Conservation (phyloP, 2,113 vertebrate genomes). For the Himantopus leucocephalus region DNA sequence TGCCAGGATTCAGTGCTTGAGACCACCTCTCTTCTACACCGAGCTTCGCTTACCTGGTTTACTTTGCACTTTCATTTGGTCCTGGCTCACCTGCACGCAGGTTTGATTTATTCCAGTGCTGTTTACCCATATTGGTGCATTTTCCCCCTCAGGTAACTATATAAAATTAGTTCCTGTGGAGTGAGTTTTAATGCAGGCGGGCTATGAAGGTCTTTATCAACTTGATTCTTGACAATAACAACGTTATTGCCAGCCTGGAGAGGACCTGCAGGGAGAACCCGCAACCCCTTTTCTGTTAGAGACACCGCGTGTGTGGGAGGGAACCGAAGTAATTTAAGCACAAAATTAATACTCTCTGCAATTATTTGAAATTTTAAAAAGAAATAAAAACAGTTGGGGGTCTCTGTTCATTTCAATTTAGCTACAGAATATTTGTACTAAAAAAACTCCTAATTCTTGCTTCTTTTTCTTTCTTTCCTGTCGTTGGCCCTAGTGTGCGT, state of each 20-base stretch:
- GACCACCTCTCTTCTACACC: fast-evolving
- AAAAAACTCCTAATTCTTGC: not conserved
- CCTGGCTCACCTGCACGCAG: not conserved
- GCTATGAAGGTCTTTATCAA: not conserved
- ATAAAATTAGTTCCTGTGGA: not conserved
- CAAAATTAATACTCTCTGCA: not conserved
- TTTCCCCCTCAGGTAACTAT: not conserved
- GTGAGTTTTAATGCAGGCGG: not conserved
- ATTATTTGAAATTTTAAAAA: not conserved
- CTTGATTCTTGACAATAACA: not conserved
- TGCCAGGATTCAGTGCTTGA: not conserved
- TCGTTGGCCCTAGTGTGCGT: not conserved
- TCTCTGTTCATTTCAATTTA: not conserved
- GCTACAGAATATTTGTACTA: not conserved
- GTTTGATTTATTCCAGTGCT: not conserved
- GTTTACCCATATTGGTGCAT: not conserved
- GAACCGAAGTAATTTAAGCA: not conserved
- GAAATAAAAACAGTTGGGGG: not conserved
- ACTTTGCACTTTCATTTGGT: not conserved
- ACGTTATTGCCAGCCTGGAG: not conserved
- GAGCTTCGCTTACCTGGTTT: not conserved
- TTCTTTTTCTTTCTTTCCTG: not conserved
- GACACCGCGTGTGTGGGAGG: not conserved
- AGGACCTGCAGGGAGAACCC: not conserved
- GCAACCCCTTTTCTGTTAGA: not conserved